phyloP scores from a whole-genome alignment of 2,888 invertebrate species.

The Epirrita christyi region DNA sequence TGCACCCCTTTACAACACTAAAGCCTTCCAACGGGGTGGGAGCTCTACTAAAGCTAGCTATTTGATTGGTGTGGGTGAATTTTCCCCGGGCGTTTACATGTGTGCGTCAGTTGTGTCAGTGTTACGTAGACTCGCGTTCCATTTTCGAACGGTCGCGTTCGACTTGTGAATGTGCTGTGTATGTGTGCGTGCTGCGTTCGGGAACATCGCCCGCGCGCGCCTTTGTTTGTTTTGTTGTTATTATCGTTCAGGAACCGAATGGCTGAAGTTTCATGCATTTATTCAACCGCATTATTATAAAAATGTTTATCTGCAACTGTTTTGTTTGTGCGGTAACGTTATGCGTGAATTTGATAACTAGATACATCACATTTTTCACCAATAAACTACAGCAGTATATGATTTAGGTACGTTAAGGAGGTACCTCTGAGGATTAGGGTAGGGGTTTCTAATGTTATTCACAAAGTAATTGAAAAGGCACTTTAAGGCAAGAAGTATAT shows the following conservation, averaged over 20 bases:
- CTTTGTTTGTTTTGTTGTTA: constrained; percentile 79
- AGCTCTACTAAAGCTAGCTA: constrained; percentile 53
- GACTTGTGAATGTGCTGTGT: constrained; percentile 77
- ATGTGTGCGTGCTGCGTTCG: constrained; percentile 72
- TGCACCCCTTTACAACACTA: constrained; percentile 34
- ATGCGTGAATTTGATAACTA: constrained; percentile 23
- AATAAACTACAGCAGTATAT: constrained; percentile 31
- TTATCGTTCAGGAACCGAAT: constrained; percentile 60
- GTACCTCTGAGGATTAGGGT: constrained; percentile 39
- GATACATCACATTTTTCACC: too few relatives aligned
- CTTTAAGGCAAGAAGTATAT: constrained; percentile 31
- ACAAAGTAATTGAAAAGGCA: constrained; percentile 11
- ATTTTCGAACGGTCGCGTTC: constrained; percentile 60
- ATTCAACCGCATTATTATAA: constrained; percentile 19
- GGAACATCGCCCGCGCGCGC: constrained; percentile 52
- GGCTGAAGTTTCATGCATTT: constrained; percentile 48
- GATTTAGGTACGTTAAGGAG: constrained; percentile 29
- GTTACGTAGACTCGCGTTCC: constrained; percentile 65
- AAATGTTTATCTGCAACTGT: constrained; percentile 6
- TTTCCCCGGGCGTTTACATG: constrained; percentile 63
- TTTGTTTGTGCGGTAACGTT: constrained; percentile 1
- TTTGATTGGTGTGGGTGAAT: constrained; percentile 55
- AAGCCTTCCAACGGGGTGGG: constrained; percentile 46
- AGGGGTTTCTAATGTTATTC: constrained; percentile 35
- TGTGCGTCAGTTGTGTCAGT: constrained; percentile 62